Evolutionary conservation across 2,888 invertebrate species (phyloP), one percentile per base, ranked within the genome.

Genomic region (Fragum whitleyi): DNA sequence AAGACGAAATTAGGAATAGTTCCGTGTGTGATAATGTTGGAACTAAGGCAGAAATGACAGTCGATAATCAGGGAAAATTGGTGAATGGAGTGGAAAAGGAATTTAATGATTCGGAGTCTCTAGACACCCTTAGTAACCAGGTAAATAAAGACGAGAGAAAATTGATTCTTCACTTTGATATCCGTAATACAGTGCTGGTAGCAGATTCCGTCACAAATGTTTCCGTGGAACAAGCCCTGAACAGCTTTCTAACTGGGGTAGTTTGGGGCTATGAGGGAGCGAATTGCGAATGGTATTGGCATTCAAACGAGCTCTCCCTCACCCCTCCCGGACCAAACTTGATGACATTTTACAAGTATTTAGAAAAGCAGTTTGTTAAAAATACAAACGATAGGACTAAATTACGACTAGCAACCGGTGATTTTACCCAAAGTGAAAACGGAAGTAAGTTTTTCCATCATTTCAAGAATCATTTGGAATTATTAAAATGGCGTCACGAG

Each of bases 151-250:
- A 29, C 11, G 23, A 83, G 28, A 81, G 94, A 91, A 93, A 94
- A 83, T 89, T 94, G 9, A 85, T 94, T 39, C 85, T 94, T 16
- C 94, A 94, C 84, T 91, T 94, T 79, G 94, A 94, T 81, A 90
- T 93, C 23, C 85, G 94, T 55, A 94, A 94, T 85, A 94, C 94
- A 0, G 88, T 94, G 29, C 86, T 94, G 7, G 93, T 94, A 16
- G 92, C 93, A 1, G 93, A 93, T 78, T 91, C 92, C 5, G 88
- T 93, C 9, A 92, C 93, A 1, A 90, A 91, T 57, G 91, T 93
- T 0, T 89, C 88, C 28, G 92, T 93, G 53, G 93, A 93, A 77
- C 91, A 93, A 74, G 93, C 93, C 2, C 87, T 94, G n/a, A 94
- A 94, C 81, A 92, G 92, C 69, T 94, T 92, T 85, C 89, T 94